Conservation (phyloP, 2,888 invertebrate genomes). For the Chrysodeixis includens region DNA sequence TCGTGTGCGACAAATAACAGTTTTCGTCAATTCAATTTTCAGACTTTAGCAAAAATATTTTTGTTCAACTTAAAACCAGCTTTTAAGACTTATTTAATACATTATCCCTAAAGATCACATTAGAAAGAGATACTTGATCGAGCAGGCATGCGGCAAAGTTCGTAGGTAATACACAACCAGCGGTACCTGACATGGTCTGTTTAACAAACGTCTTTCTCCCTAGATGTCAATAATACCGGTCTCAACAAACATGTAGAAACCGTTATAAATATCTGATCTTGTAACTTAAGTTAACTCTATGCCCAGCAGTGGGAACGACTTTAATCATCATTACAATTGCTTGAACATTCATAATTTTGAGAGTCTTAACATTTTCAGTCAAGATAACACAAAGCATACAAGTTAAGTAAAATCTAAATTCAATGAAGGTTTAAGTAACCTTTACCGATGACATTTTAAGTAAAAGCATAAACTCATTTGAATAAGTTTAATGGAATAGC, state of each 20-base stretch:
- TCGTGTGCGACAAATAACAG: too few relatives aligned
- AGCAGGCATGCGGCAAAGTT: not conserved
- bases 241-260: conserved; percentile 8
- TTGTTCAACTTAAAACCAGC: too few relatives aligned
- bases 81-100: too few relatives aligned
- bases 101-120: too few relatives aligned
- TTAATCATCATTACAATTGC: too few relatives aligned
- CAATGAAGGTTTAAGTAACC: not conserved
- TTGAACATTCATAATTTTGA: too few relatives aligned
- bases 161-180: conserved; percentile 10
- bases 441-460: not conserved
- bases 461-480: not conserved
- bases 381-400: too few relatives aligned
- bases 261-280: conserved; percentile 1
- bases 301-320: too few relatives aligned
- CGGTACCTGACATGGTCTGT: conserved; percentile 42
- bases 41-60: too few relatives aligned
- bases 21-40: too few relatives aligned
- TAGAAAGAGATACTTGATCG: not conserved
- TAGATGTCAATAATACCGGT: conserved; percentile 43
- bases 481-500: conserved; percentile 22
- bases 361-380: too few relatives aligned
- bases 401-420: not conserved
- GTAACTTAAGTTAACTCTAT: conserved; percentile 2
- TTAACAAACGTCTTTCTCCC: conserved; percentile 45